Base-by-base conservation (phyloP, 2,888 invertebrate genomes). In the Coenonympha arcania region DNA sequence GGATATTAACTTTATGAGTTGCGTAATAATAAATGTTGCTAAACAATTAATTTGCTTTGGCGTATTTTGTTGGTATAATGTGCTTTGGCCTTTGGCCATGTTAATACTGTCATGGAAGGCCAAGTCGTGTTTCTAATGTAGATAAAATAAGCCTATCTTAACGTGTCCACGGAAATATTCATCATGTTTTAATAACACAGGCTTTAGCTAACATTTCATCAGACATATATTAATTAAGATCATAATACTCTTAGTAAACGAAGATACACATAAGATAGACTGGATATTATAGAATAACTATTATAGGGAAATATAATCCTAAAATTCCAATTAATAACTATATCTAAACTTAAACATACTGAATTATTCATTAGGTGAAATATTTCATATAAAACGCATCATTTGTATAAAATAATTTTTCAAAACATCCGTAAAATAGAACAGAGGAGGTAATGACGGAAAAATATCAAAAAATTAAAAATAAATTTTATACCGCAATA, bases 161-260 rank as follows among this genome's bases (percentile, higher is more conserved):
- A 19, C 36, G 6, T 20, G 36, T 36, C 36, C 36, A 20, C 11
- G 36, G 11, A 19, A 36, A 36, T 11, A 19, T 18, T 36, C 36
- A 36, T 36, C 19, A 20, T 19, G 19, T 18, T 36, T 36, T 36
- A 36, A 36, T 36, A 36, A 36, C 11, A 9, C 34, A 19, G 4
- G 36, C 19, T 19, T 11, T 36, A 36, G 18, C 33, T 18, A 34
- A 36, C 36, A 19, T 11, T 24, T 36, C 36, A 19, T 36, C 36
- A 19, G 36, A 3, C 19, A 36, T 20, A 36, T 36, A 19, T 36
- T 36, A 36, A 36, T 36, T 36, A 36, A 19, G n/a, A 36, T 36
- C 36, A 36, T 36, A 36, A 19, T 11, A n/a, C 6, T 19, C 19
- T 20, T 36, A 20, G 36, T 20, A 19, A 6, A 5, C 19, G 9